Evolutionary conservation across 1,140 invertebrate species (phyloP), one percentile per base, ranked within the genome.

Genomic region (Oryctes rhinoceros): DNA sequence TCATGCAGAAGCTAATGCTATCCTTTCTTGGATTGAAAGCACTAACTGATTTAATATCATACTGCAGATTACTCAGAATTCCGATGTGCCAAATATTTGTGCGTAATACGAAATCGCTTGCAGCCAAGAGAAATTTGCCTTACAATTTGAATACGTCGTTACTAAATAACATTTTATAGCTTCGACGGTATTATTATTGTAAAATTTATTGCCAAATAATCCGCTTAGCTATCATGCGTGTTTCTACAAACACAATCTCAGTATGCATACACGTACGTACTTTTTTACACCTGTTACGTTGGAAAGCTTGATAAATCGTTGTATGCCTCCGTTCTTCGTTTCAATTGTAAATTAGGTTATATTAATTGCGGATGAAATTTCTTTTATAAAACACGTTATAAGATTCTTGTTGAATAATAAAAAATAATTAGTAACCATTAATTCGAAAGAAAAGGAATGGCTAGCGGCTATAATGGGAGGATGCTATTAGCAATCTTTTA

Each of bases 321-420:
- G 15, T 18, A 1, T 59, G 53, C 53, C 53, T 6, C 15, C 15
- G 53, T 59, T 59, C 53, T 15, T 59, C 53, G 18, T 59, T 59
- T 59, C 53, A 59, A 18, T 59, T 59, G 15, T 59, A 59, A 59
- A 59, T 59, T 59, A 59, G 53, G 53, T 59, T 59, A 59, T 59
- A 59, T 59, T 18, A 39, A 59, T 59, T 59, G 39, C 39, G 53
- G 15, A 59, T 15, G 53, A 15, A 59, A 18, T 59, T 59, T 59
- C 53, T 59, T n/a, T n/a, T 18, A 18, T 18, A 18, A 18, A 59
- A 59, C 18, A 15, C 15, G 53, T 59, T 39, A 7, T 44, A 10
- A 44, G 39, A 44, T 44, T 44, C 53, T 59, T 18, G 53, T 18
- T n/a, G 15, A 44, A 15, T n/a, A 59, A 18, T 59, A 59, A 59